phyloP scores from a whole-genome alignment of 2,888 invertebrate genomes.

The Melitaea athalia region DNA sequence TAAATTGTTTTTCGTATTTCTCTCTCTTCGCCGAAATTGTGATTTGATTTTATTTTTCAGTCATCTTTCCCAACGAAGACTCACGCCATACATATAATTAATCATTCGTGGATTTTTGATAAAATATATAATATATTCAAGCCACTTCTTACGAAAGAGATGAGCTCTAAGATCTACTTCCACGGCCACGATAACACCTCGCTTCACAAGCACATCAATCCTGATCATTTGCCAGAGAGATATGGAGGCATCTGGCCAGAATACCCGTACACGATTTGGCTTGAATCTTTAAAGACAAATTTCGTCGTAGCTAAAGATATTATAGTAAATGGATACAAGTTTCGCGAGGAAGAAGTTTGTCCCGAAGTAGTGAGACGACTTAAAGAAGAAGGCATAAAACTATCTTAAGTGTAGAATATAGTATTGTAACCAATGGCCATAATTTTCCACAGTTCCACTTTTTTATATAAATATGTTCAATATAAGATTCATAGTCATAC shows the following conservation, averaged over 20 bases:
- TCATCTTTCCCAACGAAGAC: conserved; percentile 88
- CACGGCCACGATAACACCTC: conserved; percentile 88
- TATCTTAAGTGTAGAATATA: conserved; percentile 49
- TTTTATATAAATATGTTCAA: not conserved
- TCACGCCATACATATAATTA: conserved; percentile 88
- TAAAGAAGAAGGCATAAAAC: conserved; percentile 61
- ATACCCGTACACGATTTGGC: conserved; percentile 88
- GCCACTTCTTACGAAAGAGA: conserved; percentile 86
- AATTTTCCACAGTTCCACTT: not conserved
- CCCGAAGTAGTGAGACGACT: conserved; percentile 64
- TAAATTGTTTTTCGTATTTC: not conserved
- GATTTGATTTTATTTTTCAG: conserved; percentile 60
- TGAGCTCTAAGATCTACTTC: conserved; percentile 85
- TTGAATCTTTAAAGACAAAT: conserved; percentile 83
- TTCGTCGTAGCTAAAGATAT: conserved; percentile 84
- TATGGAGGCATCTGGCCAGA: conserved; percentile 88
- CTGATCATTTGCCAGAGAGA: conserved; percentile 86
- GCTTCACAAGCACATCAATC: conserved; percentile 87
- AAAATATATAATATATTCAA: conserved; percentile 90
- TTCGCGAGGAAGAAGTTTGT: conserved; percentile 70
- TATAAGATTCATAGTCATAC: not conserved
- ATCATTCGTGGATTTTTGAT: conserved; percentile 92
- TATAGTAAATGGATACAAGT: conserved; percentile 83
- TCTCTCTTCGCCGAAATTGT: not conserved
- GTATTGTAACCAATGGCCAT: not conserved